Conservation (phyloP, 2,888 invertebrate genomes). For the Campaea margaritaria region DNA sequence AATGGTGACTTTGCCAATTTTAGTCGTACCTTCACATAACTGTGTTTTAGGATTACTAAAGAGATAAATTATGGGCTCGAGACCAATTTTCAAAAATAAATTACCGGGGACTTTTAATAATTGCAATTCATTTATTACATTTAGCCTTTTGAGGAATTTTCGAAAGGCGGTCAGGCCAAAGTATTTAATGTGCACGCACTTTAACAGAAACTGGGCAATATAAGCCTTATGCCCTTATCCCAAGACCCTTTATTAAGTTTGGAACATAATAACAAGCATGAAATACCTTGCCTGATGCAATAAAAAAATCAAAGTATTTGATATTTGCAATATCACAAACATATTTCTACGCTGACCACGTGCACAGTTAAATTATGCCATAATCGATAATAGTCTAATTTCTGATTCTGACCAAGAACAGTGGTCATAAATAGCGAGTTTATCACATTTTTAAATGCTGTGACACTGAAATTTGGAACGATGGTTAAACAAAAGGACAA, state of each 20-base stretch:
- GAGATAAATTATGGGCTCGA: no score
- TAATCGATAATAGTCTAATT: no score
- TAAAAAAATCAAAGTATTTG: background rate
- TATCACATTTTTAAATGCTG: conserved; percentile 21
- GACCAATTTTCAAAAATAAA: conserved; percentile 6
- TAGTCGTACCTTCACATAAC: conserved; percentile 4
- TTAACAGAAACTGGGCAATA: background rate
- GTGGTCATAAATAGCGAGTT: conserved; percentile 9
- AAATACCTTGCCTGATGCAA: no score
- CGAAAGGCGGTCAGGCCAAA: conserved; percentile 28
- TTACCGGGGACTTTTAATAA: conserved; percentile 9
- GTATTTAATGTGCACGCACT: conserved; percentile 11
- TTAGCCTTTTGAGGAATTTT: conserved; percentile 24
- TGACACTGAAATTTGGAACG: conserved; percentile 42
- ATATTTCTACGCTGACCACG: background rate
- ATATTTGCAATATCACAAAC: background rate
- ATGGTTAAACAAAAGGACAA: conserved; percentile 11
- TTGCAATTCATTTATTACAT: conserved; percentile 5
- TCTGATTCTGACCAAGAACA: conserved; percentile 6
- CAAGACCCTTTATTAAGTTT: no score
- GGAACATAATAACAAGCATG: no score
- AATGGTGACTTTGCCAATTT: background rate
- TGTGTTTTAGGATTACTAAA: background rate
- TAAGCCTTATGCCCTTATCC: conserved; percentile 12
- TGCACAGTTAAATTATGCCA: background rate